Percentiles rank a stretch among this genome's conserved stretches.
Evolutionary conservation across 2,113 vertebrate genomes (phyloP).

Genomic region (Uropsilus gracilis): DNA sequence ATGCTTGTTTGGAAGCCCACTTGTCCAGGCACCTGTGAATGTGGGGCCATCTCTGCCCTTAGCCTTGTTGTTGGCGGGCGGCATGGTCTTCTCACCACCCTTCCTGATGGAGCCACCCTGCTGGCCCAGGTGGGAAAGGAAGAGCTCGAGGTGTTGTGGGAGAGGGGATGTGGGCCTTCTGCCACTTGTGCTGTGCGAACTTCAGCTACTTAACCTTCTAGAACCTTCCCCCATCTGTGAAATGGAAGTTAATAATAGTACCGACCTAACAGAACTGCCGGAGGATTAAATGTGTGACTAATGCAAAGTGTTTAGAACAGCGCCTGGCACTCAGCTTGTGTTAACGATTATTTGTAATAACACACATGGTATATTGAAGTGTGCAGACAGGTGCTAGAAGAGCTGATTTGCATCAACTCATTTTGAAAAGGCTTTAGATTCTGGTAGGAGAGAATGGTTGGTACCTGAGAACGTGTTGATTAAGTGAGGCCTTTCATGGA

Average conservation of each 20-base stretch:
- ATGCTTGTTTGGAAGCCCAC: too few species aligned
- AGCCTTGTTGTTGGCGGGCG: too few species aligned
- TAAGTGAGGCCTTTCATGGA: not conserved
- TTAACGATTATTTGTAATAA: rapidly evolving
- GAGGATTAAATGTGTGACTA: not conserved
- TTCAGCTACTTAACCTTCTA: not conserved
- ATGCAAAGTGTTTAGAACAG: not conserved
- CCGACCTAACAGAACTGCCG: not conserved
- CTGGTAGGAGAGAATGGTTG: not conserved
- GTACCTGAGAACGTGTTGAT: not conserved
- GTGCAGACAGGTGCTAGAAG: not conserved
- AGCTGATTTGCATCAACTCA: not conserved
- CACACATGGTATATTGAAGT: rapidly evolving
- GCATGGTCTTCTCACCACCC: too few species aligned
- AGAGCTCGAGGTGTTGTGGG: too few species aligned
- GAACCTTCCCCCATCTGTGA: not conserved
- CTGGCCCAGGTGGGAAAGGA: too few species aligned
- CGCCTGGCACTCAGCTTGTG: not conserved
- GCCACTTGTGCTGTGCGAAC: not conserved
- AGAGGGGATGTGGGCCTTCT: too few species aligned
- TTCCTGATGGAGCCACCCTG: too few species aligned
- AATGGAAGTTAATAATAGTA: not conserved
- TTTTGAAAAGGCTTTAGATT: not conserved
- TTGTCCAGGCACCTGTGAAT: too few species aligned
- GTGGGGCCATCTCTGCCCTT: too few species aligned